Evolutionary conservation across 92 coral and sea anemone genomes (phyloP).

Genomic region (Parazoanthus swiftii): DNA sequence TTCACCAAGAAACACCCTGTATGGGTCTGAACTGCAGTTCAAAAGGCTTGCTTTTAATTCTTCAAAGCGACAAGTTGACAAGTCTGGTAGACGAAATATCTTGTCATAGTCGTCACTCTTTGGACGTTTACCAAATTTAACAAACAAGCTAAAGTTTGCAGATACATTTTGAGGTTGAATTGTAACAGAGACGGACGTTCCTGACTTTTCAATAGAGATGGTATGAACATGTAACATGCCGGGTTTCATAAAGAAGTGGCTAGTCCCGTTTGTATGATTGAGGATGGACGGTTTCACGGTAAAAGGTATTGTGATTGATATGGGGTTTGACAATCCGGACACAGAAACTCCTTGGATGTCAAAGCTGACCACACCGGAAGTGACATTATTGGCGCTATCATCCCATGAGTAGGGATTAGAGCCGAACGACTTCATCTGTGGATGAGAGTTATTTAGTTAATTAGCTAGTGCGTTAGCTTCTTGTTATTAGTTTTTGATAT

Average conservation of each 20-base stretch:
- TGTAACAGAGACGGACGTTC: not conserved
- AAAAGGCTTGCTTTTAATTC: not conserved
- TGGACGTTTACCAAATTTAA: conserved; percentile 18
- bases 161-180: not conserved
- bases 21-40: conserved; percentile 14
- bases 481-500: not conserved
- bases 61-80: conserved; percentile 5
- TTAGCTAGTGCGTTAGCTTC: not conserved
- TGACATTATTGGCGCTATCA: not conserved
- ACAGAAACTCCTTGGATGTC: not conserved
- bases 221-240: not conserved
- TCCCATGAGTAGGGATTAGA: conserved; percentile 41
- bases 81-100: conserved; percentile 2
- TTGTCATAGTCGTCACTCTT: conserved; percentile 9
- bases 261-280: not conserved
- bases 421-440: not conserved
- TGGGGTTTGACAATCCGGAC: conserved; percentile 9
- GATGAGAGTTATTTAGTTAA: not conserved
- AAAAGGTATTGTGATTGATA: not conserved
- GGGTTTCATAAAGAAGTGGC: conserved; percentile 15
- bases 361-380: conserved; percentile 28
- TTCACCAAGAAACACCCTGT: not conserved
- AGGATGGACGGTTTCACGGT: not conserved
- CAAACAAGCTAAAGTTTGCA: not conserved
- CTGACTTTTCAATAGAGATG: not conserved